Percentiles rank a stretch among this genome's conserved stretches.
These are phyloP conservation scores for Gerris buenoi DNA, from an alignment of 1,140 invertebrate species.

Conservation along the genomic window DNA sequence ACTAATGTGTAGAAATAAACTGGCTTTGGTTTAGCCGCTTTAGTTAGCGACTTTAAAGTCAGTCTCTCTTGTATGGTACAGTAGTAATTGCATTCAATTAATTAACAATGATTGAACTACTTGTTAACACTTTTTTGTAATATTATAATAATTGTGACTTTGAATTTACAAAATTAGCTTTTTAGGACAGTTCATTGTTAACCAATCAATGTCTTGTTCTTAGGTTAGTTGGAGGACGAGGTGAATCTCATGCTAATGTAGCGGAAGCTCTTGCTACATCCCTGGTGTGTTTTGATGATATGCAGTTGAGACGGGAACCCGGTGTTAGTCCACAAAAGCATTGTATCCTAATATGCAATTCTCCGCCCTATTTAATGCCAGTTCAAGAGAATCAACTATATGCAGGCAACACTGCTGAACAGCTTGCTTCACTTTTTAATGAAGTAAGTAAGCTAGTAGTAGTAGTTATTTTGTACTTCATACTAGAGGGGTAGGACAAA, in stretches of 20 bases:
- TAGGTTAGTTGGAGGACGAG: constrained; percentile 75
- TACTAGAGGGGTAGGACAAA: too few species aligned
- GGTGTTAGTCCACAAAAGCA: constrained; percentile 45
- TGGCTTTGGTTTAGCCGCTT: too few species aligned
- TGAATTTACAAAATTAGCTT: too few species aligned
- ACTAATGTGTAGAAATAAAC: too few species aligned
- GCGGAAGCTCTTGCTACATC: constrained; percentile 80
- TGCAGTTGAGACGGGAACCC: constrained; percentile 48
- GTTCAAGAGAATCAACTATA: constrained; percentile 63
- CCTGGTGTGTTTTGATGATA: constrained; percentile 72
- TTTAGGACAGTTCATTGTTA: too few species aligned
- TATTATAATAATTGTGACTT: neutral
- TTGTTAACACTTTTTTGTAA: neutral
- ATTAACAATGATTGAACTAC: too few species aligned
- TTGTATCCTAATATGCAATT: constrained; percentile 81
- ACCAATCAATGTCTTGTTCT: constrained; percentile 16
- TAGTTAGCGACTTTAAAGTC: too few species aligned
- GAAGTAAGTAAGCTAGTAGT: too few species aligned
- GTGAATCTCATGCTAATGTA: constrained; percentile 74
- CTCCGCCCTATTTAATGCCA: constrained; percentile 75
- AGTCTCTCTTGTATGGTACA: too few species aligned
- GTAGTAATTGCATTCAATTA: too few species aligned
- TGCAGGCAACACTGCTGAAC: constrained; percentile 53
- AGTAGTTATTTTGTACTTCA: too few species aligned
- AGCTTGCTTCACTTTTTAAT: constrained; percentile 52